Conservation (phyloP, 1,140 invertebrate species). For the Caenorhabditis elegans region DNA sequence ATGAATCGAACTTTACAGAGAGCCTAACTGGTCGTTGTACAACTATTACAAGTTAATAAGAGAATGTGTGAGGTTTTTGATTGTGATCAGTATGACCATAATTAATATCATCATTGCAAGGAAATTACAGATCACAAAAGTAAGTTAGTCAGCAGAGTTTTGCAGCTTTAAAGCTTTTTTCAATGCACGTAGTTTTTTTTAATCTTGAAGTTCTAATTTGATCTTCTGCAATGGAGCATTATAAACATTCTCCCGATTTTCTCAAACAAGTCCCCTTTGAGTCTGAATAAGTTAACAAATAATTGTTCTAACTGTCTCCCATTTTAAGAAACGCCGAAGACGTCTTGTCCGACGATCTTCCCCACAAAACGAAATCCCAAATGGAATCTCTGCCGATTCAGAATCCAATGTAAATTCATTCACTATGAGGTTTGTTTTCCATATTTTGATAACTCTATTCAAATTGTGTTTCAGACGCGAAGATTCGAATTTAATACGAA, state of each 20-base stretch:
- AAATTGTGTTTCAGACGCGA: conserved; percentile 13
- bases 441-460: background rate
- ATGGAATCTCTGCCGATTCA: background rate
- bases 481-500: conserved; percentile 49
- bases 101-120: conserved; percentile 59
- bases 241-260: too few relatives aligned
- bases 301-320: too few relatives aligned
- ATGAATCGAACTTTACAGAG: conserved; percentile 46
- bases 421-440: background rate
- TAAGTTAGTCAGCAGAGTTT: too few relatives aligned
- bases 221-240: too few relatives aligned
- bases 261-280: too few relatives aligned
- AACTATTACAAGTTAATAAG: conserved; percentile 61
- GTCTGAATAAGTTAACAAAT: too few relatives aligned
- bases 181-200: too few relatives aligned
- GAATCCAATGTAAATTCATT: background rate
- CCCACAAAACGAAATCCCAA: background rate
- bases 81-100: conserved; percentile 55
- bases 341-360: background rate
- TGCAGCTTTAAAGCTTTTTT: too few relatives aligned
- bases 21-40: conserved; percentile 57
- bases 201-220: too few relatives aligned
- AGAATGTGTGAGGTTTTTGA: conserved; percentile 56
- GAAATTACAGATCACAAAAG: conserved; percentile 58
- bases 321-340: background rate